phyloP scores from a whole-genome alignment of 2,888 invertebrate species.

The Drosophila quinaria region DNA sequence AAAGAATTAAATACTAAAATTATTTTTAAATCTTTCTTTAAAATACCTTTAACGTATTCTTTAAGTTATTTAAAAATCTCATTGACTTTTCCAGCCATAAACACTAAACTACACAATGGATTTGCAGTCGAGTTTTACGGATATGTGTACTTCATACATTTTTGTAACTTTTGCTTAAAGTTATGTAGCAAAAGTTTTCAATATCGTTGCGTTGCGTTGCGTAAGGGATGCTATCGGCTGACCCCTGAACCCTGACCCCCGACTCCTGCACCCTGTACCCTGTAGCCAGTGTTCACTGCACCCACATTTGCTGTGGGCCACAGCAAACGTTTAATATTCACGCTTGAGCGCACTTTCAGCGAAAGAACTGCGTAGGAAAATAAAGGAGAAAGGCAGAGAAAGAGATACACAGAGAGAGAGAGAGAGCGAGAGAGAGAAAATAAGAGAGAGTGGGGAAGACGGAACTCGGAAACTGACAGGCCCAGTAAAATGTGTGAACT shows the following conservation, averaged over 20 bases:
- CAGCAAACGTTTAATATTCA: conserved; percentile 81
- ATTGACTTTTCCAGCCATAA: neutral
- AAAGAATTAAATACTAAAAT: neutral
- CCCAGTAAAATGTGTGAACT: conserved; percentile 74
- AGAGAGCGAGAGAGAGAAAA: neutral
- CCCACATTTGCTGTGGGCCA: conserved; percentile 32
- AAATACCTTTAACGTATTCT: neutral
- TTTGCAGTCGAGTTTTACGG: conserved; percentile 7
- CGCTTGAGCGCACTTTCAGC: conserved; percentile 75
- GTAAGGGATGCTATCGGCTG: conserved; percentile 46
- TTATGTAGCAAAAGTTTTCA: conserved; percentile 49
- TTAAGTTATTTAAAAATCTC: neutral
- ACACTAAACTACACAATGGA: conserved; percentile 14
- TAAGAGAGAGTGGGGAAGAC: conserved; percentile 1
- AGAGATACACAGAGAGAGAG: neutral
- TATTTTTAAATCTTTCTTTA: neutral
- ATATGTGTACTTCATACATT: conserved; percentile 20
- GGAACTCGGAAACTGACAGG: conserved; percentile 46
- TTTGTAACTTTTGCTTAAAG: conserved; percentile 45
- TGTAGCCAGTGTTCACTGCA: neutral
- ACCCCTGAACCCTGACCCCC: conserved; percentile 10
- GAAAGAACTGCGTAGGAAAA: conserved; percentile 8
- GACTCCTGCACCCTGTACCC: neutral
- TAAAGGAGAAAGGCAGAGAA: conserved; percentile 1
- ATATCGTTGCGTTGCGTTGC: conserved; percentile 44